These are phyloP conservation scores for Cephus nigrinus DNA, from an alignment of 2,888 invertebrate genomes.

Conservation along the genomic window DNA sequence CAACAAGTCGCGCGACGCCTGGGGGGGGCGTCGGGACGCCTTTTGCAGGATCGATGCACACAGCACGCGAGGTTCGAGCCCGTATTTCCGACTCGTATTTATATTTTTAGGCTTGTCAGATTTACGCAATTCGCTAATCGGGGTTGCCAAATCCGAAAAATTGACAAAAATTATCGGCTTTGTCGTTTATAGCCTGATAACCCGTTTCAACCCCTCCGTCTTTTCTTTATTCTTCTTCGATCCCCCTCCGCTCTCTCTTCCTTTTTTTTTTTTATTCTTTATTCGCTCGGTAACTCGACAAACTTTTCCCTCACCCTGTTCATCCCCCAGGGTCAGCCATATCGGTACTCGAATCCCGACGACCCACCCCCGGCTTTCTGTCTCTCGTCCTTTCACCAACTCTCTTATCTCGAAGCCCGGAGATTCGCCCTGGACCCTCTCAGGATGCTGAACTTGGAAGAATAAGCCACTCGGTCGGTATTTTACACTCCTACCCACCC, in stretches of 20 bases:
- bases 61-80: neutral
- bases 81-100: neutral
- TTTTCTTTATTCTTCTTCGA: neutral
- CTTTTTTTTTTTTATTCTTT: neutral
- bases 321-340: neutral
- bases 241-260: too few species aligned
- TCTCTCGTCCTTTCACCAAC: neutral
- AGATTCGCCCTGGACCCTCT: neutral
- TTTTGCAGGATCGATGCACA: neutral
- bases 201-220: neutral
- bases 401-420: neutral
- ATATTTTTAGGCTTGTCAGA: neutral
- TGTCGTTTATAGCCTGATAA: neutral
- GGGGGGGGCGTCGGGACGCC: neutral
- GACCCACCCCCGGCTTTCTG: neutral
- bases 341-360: neutral
- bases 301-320: neutral
- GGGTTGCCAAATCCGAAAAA: neutral
- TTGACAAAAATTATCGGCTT: neutral
- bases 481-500: too few species aligned
- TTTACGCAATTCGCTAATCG: neutral
- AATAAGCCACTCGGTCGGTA: neutral
- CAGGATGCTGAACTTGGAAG: neutral
- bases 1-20: constrained; percentile 41
- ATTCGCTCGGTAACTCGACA: neutral